Conservation (phyloP, 2,888 invertebrate genomes). For the Frankliniella fusca region DNA sequence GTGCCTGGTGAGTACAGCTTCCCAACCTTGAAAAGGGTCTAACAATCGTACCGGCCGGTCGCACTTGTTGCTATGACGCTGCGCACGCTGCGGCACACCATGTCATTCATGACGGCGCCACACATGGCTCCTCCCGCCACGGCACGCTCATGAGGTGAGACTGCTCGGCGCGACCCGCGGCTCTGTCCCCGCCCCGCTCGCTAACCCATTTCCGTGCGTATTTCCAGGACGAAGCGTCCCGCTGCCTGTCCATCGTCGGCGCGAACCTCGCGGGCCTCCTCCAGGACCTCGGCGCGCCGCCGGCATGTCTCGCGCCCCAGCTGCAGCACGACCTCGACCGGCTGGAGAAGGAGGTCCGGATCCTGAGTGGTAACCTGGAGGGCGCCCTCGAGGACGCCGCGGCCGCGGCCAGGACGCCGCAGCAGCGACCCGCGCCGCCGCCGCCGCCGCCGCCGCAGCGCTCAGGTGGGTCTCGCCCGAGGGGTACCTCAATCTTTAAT, state of each 20-base stretch:
- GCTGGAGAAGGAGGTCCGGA: constrained; percentile 35
- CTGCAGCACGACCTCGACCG: constrained; percentile 33
- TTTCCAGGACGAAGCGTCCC: not conserved
- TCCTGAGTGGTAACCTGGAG: constrained; percentile 36
- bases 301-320: not conserved
- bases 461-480: not conserved
- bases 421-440: not conserved
- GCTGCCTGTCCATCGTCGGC: not conserved
- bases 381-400: constrained; percentile 28
- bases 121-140: too few relatives aligned
- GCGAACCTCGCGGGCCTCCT: not conserved
- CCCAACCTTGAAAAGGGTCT: too few relatives aligned
- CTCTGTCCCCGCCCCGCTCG: not conserved
- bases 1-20: not conserved
- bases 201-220: not conserved
- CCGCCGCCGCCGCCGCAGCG: not conserved
- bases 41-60: too few relatives aligned
- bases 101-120: too few relatives aligned
- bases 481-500: too few relatives aligned
- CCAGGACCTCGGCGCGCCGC: not conserved
- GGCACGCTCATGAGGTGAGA: too few relatives aligned
- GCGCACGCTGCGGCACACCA: too few relatives aligned
- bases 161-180: not conserved
- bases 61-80: too few relatives aligned
- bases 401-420: not conserved